Evolutionary conservation across 2,888 invertebrate species (phyloP).

Genomic region (Blastobasis adustella): DNA sequence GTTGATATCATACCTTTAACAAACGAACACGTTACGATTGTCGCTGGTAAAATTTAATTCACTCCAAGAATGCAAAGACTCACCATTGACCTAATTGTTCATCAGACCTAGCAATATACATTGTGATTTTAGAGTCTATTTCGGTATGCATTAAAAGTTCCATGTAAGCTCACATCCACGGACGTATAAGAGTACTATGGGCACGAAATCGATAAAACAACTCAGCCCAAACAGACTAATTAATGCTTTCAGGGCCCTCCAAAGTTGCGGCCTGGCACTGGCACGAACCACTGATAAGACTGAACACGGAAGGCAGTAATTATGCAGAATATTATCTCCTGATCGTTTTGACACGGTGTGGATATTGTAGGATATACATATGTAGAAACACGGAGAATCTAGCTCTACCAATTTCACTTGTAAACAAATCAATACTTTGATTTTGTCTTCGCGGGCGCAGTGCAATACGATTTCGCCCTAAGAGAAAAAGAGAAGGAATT

Average conservation of each 20-base stretch:
- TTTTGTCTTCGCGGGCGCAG: constrained; percentile 47
- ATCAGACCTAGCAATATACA: constrained; percentile 38
- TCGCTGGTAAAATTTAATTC: neutral
- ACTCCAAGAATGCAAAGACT: constrained; percentile 18
- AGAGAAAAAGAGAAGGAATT: constrained; percentile 24
- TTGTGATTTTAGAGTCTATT: constrained; percentile 31
- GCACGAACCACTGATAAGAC: constrained; percentile 61
- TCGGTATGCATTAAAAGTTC: constrained; percentile 51
- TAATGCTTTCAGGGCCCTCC: constrained; percentile 51
- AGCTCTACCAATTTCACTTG: constrained; percentile 42
- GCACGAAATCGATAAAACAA: constrained; percentile 66
- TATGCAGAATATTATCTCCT: constrained; percentile 58
- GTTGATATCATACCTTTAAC: constrained; percentile 28
- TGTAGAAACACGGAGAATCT: neutral
- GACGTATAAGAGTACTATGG: constrained; percentile 39
- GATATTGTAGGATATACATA: constrained; percentile 36
- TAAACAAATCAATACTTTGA: constrained; percentile 70
- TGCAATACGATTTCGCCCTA: too few species aligned
- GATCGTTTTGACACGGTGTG: constrained; percentile 62
- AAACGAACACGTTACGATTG: constrained; percentile 28
- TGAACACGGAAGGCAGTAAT: constrained; percentile 62
- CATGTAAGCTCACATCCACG: constrained; percentile 39
- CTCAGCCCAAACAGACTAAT: constrained; percentile 46
- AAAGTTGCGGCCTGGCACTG: constrained; percentile 47
- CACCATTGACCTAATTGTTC: constrained; percentile 48